Evolutionary conservation across 2,797 vertebrate species (phyloP).

Genomic region (Danio tinwini): DNA sequence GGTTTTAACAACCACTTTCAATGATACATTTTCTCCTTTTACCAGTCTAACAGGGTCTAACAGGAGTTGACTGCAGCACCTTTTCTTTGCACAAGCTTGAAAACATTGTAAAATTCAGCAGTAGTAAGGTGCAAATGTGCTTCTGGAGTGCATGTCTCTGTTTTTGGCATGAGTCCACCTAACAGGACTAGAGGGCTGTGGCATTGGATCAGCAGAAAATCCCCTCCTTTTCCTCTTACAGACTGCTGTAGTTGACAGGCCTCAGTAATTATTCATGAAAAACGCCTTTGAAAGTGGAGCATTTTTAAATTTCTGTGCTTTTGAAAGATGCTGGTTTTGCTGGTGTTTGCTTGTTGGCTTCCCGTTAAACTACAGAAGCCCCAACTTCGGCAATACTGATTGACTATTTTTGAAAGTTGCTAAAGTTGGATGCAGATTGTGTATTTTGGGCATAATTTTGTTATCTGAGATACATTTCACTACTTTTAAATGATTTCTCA

Average conservation of each 20-base stretch:
- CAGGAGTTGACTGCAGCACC: background rate
- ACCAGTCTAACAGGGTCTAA: background rate
- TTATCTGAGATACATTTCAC: too few species aligned
- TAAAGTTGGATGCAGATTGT: too few species aligned
- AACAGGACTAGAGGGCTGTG: background rate
- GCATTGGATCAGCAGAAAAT: slow-evolving; percentile 13
- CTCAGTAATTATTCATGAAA: slow-evolving; percentile 10
- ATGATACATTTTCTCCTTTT: background rate
- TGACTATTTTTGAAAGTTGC: too few species aligned
- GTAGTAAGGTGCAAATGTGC: slow-evolving; percentile 15
- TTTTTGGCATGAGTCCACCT: slow-evolving; percentile 6
- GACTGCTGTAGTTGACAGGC: background rate
- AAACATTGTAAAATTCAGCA: slow-evolving; percentile 37
- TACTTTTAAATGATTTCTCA: too few species aligned
- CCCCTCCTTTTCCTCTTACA: background rate
- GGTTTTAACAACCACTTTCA: slow-evolving; percentile 6
- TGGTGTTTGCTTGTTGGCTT: background rate
- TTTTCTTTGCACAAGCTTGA: slow-evolving; percentile 13
- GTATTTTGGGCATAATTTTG: too few species aligned
- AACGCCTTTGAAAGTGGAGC: slow-evolving; percentile 2
- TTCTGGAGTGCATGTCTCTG: background rate
- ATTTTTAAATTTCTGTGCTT: background rate
- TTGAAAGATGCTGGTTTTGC: background rate
- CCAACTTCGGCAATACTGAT: too few species aligned
- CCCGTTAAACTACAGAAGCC: background rate